These are phyloP conservation scores for Cotesia congregata DNA, from an alignment of 2,888 invertebrate species.

Conservation along the genomic window DNA sequence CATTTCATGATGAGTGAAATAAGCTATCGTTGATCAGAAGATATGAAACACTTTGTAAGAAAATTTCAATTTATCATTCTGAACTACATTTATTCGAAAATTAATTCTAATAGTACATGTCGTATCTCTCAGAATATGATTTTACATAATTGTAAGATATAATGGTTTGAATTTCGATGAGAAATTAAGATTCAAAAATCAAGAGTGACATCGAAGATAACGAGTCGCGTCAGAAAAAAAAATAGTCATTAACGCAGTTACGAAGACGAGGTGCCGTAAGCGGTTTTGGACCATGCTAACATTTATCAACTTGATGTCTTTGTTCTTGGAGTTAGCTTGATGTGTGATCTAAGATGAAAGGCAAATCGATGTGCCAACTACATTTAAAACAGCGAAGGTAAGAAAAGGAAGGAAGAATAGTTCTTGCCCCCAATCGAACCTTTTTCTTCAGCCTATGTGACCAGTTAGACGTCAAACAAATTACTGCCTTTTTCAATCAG, in stretches of 20 bases:
- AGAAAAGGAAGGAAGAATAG: constrained; percentile 37
- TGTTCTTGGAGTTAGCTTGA: constrained; percentile 63
- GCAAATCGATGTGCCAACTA: constrained; percentile 28
- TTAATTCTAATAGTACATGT: no score
- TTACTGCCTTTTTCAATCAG: constrained; percentile 54
- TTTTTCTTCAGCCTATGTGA: constrained; percentile 53
- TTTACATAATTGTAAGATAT: neutral
- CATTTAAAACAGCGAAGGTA: constrained; percentile 24
- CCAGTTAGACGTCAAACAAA: constrained; percentile 69
- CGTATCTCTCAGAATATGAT: no score
- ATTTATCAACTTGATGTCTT: constrained; percentile 69
- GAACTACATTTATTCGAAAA: no score
- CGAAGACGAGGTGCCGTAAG: constrained; percentile 46
- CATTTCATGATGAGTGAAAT: no score
- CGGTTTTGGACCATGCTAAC: constrained; percentile 44
- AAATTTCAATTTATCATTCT: no score
- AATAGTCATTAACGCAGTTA: constrained; percentile 17
- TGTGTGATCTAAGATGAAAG: constrained; percentile 45
- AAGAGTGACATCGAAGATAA: neutral
- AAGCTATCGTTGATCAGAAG: no score
- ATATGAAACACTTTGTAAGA: no score
- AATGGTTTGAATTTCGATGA: neutral
- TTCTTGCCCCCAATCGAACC: constrained; percentile 43
- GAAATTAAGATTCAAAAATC: neutral
- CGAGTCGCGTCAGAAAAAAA: constrained; percentile 14